phyloP scores from a whole-genome alignment of 2,888 invertebrate species.

The Pherbina coryleti region DNA sequence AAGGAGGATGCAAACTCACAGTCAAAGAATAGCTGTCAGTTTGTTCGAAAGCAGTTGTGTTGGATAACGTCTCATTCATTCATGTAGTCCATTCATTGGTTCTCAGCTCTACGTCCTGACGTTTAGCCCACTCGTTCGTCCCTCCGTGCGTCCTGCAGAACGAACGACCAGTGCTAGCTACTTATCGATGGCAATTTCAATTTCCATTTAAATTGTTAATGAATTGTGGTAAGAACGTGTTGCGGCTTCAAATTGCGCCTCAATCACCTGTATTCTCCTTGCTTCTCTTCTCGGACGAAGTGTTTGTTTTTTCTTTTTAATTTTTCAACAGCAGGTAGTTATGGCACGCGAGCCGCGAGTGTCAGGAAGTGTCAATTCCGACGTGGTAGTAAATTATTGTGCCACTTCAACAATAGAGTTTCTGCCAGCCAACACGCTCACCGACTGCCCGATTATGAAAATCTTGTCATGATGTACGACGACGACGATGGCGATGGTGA shows the following conservation, averaged over 20 bases:
- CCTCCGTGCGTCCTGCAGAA: not conserved
- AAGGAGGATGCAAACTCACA: no score
- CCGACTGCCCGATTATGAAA: not conserved
- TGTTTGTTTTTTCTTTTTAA: no score
- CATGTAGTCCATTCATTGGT: no score
- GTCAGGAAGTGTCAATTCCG: conserved; percentile 1
- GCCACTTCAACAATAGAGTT: not conserved
- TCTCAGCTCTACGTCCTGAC: no score
- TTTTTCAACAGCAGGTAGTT: not conserved
- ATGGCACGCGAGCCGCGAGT: not conserved
- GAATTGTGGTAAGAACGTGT: conserved; percentile 28
- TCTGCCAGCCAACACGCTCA: not conserved
- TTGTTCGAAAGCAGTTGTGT: no score
- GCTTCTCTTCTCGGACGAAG: no score
- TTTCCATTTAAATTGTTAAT: conserved; percentile 26
- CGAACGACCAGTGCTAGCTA: not conserved
- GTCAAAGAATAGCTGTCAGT: no score
- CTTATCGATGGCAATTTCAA: conserved; percentile 17
- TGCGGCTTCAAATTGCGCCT: not conserved
- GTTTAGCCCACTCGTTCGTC: not conserved
- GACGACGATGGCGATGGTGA: not conserved
- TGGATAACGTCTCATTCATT: no score
- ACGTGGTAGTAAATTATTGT: conserved; percentile 14
- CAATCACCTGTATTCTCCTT: not conserved
- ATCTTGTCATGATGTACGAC: not conserved